Conservation (phyloP, 2,888 invertebrate genomes). For the Macrophya alboannulata region DNA sequence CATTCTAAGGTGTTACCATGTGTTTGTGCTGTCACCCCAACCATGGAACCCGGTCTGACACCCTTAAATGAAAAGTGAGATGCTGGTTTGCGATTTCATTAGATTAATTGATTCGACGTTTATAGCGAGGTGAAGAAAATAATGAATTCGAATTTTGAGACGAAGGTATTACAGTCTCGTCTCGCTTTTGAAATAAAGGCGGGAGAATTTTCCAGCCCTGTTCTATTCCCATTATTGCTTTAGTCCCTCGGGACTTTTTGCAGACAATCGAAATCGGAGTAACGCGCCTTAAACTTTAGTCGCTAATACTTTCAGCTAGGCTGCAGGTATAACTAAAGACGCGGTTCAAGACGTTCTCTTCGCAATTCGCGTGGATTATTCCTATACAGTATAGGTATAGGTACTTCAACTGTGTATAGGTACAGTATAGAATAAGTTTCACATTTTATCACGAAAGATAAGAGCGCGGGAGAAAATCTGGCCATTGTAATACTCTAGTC, state of each 20-base stretch:
- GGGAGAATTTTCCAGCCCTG: background rate
- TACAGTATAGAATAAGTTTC: background rate
- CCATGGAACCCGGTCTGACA: too few relatives aligned
- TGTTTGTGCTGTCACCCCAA: too few relatives aligned
- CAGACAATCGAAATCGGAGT: background rate
- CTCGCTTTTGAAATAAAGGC: background rate
- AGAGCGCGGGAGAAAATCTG: background rate
- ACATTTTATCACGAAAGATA: constrained; percentile 23
- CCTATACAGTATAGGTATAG: background rate
- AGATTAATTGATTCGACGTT: constrained; percentile 8
- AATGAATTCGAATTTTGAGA: background rate
- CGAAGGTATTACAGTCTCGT: background rate
- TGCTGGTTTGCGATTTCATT: constrained; percentile 1
- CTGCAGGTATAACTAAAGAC: background rate
- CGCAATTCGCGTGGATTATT: background rate
- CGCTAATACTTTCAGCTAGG: background rate
- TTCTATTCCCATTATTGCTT: constrained; percentile 18
- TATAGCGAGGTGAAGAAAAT: background rate
- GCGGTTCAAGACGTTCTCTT: background rate
- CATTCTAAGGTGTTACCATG: too few relatives aligned
- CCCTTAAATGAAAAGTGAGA: background rate
- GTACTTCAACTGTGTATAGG: background rate
- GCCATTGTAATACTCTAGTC: constrained; percentile 15
- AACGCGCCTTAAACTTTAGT: background rate
- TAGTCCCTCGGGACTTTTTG: constrained; percentile 19